Evolutionary conservation across 2,797 vertebrate species (phyloP), one percentile per base, ranked within the genome.

Genomic region (Sandelia bainsii): DNA sequence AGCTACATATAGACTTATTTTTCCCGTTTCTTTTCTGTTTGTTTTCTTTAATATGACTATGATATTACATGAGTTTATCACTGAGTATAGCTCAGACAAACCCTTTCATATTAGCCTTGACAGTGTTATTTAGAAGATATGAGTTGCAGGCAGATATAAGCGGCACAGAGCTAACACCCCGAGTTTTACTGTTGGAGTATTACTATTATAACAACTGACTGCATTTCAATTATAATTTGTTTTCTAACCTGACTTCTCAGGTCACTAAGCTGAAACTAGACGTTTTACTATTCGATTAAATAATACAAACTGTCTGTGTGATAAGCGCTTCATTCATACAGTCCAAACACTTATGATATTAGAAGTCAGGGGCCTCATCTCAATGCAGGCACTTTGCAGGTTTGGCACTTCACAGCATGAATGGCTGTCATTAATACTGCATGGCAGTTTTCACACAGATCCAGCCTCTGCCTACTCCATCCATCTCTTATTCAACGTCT

Each of bases 371-470:
- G 56, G 67, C 27, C 62, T 72, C 12, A 62, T 75, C 61, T 83
- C 50, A 16, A 29, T 63, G 69, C 74, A 75, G 77, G 72, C 72
- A 81, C 51, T 58, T 76, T 63, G 77, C 85, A 83, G 73, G 82
- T 86, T 83, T 75, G 86, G 69, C 79, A 75, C 78, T 72, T 85
- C 78, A 79, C 85, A 83, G 83, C 50, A 44, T 79, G 84, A 88
- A 82, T 71, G 64, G 58, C 63, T 78, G 74, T 90, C 77, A 88
- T 94, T 81, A 93, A 93, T 93, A 91, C 89, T 93, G 88, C 80
- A 94, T 77, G 53, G 49, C 16, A 65, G 62, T 88, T 90, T 91
- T 87, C 85, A 80, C 84, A 88, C 72, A 77, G 87, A 88, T 82
- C 85, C 88, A 79, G 23, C 82, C 82, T 71, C 91, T 79, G 79